A percentile compares a stretch with the other conserved stretches of the same genome.
Conservation (phyloP, 2,797 vertebrate species). For the Melanotaenia trifasciata region DNA sequence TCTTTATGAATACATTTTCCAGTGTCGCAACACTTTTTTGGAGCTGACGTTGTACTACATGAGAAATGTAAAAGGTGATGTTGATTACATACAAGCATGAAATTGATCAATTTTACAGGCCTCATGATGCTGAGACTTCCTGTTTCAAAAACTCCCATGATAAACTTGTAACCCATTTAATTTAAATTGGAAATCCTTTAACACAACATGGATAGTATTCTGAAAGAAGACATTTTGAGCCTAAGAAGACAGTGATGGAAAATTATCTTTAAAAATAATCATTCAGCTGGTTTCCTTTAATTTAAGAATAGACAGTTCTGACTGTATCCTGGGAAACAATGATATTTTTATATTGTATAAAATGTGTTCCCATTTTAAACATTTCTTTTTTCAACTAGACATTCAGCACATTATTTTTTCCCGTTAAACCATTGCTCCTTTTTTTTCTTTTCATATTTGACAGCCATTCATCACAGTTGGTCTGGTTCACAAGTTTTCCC, state of each 20-base stretch:
- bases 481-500: constrained; percentile 44
- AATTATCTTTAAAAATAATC: neutral
- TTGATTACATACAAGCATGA: constrained; percentile 10
- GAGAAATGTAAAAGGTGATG: too few relatives aligned
- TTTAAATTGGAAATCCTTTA: constrained; percentile 8
- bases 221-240: neutral
- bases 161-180: constrained; percentile 24
- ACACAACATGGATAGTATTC: constrained; percentile 17
- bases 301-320: neutral
- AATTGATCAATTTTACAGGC: constrained; percentile 19
- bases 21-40: too few relatives aligned
- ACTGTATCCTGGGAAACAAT: neutral
- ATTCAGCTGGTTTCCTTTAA: neutral
- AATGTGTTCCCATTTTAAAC: constrained; percentile 14
- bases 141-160: constrained; percentile 22
- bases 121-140: constrained; percentile 19
- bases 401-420: constrained; percentile 17
- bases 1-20: too few relatives aligned
- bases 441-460: constrained; percentile 31
- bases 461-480: constrained; percentile 33
- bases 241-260: constrained; percentile 4
- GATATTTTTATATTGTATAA: constrained; percentile 1
- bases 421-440: constrained; percentile 23
- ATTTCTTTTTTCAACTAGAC: neutral
- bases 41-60: too few relatives aligned